Percentiles rank a stretch among this genome's conserved stretches.
phyloP scores from a whole-genome alignment of 2,113 vertebrate genomes.

The Corydoras maculifer region DNA sequence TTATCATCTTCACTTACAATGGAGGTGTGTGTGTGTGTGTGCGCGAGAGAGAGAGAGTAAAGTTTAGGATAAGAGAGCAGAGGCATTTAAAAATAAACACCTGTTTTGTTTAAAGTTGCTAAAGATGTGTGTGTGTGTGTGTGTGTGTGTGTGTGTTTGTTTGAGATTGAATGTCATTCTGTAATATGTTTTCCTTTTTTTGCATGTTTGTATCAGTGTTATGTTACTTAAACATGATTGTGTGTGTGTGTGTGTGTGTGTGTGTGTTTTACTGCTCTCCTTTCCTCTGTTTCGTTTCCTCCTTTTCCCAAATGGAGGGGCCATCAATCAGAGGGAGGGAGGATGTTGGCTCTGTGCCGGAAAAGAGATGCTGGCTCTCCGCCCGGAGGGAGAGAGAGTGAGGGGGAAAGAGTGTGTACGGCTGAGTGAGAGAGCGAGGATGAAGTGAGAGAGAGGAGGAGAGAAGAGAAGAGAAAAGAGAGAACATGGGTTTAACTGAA shows the following conservation, averaged over 20 bases:
- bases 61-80: too few relatives aligned
- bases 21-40: neutral
- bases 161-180: too few relatives aligned
- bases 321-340: slow-evolving; percentile 61
- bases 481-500: neutral
- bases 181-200: neutral
- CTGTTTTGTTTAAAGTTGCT: too few relatives aligned
- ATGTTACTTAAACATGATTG: slow-evolving; percentile 28
- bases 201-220: slow-evolving; percentile 20
- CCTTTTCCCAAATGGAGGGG: slow-evolving; percentile 61
- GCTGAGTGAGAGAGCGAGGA: slow-evolving; percentile 14
- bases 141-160: slow-evolving; percentile 4
- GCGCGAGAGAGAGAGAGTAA: neutral
- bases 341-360: slow-evolving; percentile 32
- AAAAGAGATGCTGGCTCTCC: slow-evolving; percentile 35
- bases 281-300: slow-evolving; percentile 54
- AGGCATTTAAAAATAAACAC: too few relatives aligned
- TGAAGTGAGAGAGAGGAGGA: slow-evolving; percentile 11
- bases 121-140: neutral
- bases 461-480: slow-evolving; percentile 4
- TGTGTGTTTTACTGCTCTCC: neutral
- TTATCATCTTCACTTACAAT: neutral
- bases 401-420: slow-evolving; percentile 7
- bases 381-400: slow-evolving; percentile 32
- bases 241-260: slow-evolving; percentile 31